These are phyloP conservation scores for Caenorhabditis tropicalis DNA, from an alignment of 1,140 invertebrate species.

Conservation along the genomic window DNA sequence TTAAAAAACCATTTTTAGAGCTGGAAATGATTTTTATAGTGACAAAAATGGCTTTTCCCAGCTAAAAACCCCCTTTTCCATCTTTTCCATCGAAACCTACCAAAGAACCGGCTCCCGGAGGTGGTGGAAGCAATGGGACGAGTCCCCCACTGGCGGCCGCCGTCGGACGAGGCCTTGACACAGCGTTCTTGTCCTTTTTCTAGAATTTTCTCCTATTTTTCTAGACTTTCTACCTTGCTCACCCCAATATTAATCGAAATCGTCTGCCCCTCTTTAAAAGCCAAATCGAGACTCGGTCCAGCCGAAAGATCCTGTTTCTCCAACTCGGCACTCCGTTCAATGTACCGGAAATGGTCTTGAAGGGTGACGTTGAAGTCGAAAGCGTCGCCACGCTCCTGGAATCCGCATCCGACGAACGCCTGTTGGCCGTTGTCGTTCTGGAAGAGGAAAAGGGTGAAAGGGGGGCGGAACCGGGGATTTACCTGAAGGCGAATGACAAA, in stretches of 20 bases:
- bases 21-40: too few relatives aligned
- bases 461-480: too few relatives aligned
- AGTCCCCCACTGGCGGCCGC: conserved; percentile 46
- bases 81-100: too few relatives aligned
- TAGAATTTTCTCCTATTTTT: too few relatives aligned
- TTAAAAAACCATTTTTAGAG: neutral
- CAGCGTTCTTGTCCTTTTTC: conserved; percentile 55
- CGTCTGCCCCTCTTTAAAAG: conserved; percentile 71
- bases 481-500: conserved; percentile 91
- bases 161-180: conserved; percentile 48
- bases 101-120: conserved; percentile 58
- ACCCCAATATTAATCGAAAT: conserved; percentile 72
- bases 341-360: conserved; percentile 76
- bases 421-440: conserved; percentile 78
- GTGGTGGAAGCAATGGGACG: conserved; percentile 68
- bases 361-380: conserved; percentile 98
- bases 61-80: too few relatives aligned
- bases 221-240: too few relatives aligned
- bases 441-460: too few relatives aligned
- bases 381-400: conserved; percentile 94
- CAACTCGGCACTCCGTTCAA: conserved; percentile 65
- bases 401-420: conserved; percentile 97
- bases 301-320: conserved; percentile 46
- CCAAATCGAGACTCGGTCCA: conserved; percentile 65
- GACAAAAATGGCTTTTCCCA: too few relatives aligned